phyloP scores from a whole-genome alignment of 2,113 vertebrate species.

The Chaetorhynchus papuensis region DNA sequence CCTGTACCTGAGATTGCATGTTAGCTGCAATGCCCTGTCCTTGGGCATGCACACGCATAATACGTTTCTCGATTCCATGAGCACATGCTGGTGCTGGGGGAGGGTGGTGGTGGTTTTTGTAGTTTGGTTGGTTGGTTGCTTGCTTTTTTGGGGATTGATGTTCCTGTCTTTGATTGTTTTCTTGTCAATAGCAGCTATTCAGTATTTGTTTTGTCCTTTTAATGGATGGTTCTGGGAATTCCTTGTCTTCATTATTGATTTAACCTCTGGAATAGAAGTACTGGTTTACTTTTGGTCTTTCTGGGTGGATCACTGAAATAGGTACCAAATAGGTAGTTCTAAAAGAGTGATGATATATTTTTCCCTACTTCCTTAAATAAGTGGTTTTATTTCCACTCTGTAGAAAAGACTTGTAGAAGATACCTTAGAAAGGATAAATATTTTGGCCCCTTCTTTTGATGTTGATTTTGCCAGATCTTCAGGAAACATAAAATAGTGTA shows the following conservation, averaged over 20 bases:
- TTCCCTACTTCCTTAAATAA: not conserved
- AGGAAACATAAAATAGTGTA: not conserved
- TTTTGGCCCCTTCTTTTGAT: not conserved
- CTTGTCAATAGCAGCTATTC: not conserved
- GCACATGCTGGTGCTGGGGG: not conserved
- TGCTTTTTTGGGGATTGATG: not conserved
- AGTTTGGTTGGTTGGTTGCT: not conserved
- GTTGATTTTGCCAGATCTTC: not conserved
- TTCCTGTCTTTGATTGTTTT: not conserved
- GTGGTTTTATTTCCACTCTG: not conserved
- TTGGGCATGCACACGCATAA: not conserved
- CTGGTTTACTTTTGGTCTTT: not conserved
- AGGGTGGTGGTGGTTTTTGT: not conserved
- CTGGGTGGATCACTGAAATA: not conserved
- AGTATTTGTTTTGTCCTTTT: not conserved
- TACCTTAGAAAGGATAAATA: not conserved
- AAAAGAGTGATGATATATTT: not conserved
- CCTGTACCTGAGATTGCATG: not conserved
- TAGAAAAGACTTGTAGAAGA: not conserved
- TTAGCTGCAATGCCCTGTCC: not conserved
- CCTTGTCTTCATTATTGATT: not conserved
- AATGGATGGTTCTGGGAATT: not conserved
- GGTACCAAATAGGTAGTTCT: not conserved
- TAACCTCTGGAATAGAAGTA: not conserved
- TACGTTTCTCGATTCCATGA: not conserved